These are phyloP conservation scores for Todiramphus chloris DNA, from an alignment of 2,113 vertebrate genomes.

Conservation along the genomic window DNA sequence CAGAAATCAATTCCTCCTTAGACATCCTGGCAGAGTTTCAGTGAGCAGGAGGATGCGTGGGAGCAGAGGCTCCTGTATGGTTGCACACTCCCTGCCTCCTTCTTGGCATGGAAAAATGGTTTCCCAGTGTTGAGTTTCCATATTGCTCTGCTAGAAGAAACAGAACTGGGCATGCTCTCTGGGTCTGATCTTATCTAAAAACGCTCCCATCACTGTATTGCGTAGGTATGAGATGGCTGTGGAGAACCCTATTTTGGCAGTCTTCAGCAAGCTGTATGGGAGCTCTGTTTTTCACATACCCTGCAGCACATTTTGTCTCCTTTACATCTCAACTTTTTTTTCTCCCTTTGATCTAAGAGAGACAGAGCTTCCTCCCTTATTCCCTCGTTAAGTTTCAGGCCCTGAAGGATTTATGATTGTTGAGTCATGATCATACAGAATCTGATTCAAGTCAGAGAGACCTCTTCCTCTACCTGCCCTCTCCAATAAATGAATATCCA, in stretches of 20 bases:
- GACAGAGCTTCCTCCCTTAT: slow-evolving; percentile 37
- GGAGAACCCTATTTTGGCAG: slow-evolving; percentile 46
- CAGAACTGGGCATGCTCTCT: slow-evolving; percentile 46
- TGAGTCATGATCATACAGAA: slow-evolving; percentile 29
- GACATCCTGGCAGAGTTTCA: neutral
- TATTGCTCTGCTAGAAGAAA: slow-evolving; percentile 43
- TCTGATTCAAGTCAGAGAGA: slow-evolving; percentile 24
- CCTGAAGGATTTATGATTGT: slow-evolving; percentile 42
- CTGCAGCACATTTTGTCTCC: slow-evolving; percentile 42
- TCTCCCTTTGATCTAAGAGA: slow-evolving; percentile 45
- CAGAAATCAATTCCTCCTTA: neutral
- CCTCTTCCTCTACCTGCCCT: neutral
- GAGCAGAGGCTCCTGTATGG: slow-evolving; percentile 27
- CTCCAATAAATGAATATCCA: neutral
- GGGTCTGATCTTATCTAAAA: slow-evolving; percentile 59
- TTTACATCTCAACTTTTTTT: slow-evolving; percentile 26
- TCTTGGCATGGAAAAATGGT: neutral
- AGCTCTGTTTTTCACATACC: slow-evolving; percentile 63
- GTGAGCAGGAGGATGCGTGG: slow-evolving; percentile 12
- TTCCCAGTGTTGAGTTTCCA: slow-evolving; percentile 55
- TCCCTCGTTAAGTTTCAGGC: slow-evolving; percentile 40
- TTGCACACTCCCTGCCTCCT: slow-evolving; percentile 47
- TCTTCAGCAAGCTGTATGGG: slow-evolving; percentile 3
- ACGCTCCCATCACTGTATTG: neutral
- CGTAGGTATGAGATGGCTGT: slow-evolving; percentile 21